These are phyloP conservation scores for Dione vanillae DNA, from an alignment of 2,888 invertebrate genomes.

Conservation along the genomic window DNA sequence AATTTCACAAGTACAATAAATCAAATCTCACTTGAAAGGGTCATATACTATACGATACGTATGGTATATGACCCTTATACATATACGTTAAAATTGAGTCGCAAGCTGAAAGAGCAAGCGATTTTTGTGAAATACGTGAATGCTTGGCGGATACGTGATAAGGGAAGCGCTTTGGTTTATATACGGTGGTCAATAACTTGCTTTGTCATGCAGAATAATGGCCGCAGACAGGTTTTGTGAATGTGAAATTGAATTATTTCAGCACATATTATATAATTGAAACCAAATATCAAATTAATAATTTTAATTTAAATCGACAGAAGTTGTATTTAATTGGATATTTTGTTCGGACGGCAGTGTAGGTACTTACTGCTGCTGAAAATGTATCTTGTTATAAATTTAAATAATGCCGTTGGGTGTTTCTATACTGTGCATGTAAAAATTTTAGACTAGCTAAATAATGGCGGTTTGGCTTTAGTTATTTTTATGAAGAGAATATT, in stretches of 20 bases:
- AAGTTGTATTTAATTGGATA: conserved; percentile 10
- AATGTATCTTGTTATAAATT: background rate
- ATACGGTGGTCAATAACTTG: conserved; percentile 29
- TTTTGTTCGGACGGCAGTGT: background rate
- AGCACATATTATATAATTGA: conserved; percentile 2
- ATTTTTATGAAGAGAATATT: too few species aligned
- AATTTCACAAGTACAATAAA: background rate
- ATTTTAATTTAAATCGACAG: conserved; percentile 5
- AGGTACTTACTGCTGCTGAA: background rate
- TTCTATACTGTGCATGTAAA: too few species aligned
- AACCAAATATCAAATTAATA: conserved; percentile 15
- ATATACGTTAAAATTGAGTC: conserved; percentile 13
- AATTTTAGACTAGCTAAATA: too few species aligned
- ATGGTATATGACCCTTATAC: too few species aligned
- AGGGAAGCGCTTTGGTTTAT: conserved; percentile 25
- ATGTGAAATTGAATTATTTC: conserved; percentile 16
- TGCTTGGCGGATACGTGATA: conserved; percentile 21
- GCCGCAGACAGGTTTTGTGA: conserved; percentile 17
- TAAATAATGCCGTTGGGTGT: background rate
- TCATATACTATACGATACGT: too few species aligned
- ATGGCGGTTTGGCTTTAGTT: too few species aligned
- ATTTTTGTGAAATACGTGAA: conserved; percentile 9
- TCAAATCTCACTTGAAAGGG: background rate
- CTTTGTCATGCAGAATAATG: conserved; percentile 31
- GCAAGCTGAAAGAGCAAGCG: conserved; percentile 1